Percentiles rank a stretch among this genome's conserved stretches.
phyloP scores from a whole-genome alignment of 2,888 invertebrate species.

The Notodonta dromedarius region DNA sequence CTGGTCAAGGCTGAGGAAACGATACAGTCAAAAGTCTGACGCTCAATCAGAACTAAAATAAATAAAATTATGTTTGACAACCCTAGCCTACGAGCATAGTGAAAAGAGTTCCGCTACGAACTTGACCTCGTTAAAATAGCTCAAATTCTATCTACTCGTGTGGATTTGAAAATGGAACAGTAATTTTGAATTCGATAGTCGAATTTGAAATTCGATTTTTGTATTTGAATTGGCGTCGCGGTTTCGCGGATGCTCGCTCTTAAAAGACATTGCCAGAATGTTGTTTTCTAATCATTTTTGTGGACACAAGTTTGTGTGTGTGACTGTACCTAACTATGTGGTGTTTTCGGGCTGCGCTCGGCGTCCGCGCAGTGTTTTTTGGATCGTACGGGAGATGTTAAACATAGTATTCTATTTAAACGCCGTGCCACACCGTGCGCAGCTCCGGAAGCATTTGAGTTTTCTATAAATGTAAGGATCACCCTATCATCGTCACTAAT shows the following conservation, averaged over 20 bases:
- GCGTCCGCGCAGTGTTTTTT: slow-evolving; percentile 25
- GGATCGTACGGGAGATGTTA: slow-evolving; percentile 35
- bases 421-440: slow-evolving; percentile 31
- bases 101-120: not conserved
- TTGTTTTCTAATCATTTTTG: slow-evolving; percentile 66
- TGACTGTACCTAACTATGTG: slow-evolving; percentile 61
- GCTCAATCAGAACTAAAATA: not conserved
- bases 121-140: not conserved
- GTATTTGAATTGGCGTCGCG: slow-evolving; percentile 42
- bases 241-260: slow-evolving; percentile 41
- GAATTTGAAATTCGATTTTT: slow-evolving; percentile 45
- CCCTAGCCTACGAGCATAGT: slow-evolving; percentile 13
- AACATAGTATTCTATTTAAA: slow-evolving; percentile 28
- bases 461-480: slow-evolving; percentile 71
- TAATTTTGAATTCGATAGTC: slow-evolving; percentile 22
- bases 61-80: slow-evolving; percentile 28
- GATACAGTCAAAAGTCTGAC: not conserved
- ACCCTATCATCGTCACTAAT: slow-evolving; percentile 73
- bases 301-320: slow-evolving; percentile 70
- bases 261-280: slow-evolving; percentile 74
- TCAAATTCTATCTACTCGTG: not conserved
- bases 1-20: not conserved
- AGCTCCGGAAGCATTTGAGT: slow-evolving; percentile 25
- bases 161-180: not conserved
- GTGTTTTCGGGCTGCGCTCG: slow-evolving; percentile 45